Evolutionary conservation across 2,113 vertebrate species (phyloP), one percentile per base, ranked within the genome.

Genomic region (Macrotus californicus): DNA sequence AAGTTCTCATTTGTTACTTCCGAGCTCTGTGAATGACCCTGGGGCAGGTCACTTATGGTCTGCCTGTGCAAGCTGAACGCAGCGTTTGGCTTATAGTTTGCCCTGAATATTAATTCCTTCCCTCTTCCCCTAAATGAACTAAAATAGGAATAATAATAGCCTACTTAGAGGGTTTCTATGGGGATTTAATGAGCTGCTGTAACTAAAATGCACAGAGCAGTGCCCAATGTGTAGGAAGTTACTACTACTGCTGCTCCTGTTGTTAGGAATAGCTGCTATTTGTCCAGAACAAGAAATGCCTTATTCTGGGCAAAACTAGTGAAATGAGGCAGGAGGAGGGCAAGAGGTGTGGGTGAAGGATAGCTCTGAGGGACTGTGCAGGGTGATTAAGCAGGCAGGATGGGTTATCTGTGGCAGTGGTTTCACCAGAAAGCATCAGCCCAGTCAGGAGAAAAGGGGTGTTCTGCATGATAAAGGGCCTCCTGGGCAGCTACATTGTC

Each of bases 401-500:
- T 69, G 69, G 50, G 46, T 95, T 97, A 97, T 97, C 96, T 94
- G 7, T 36, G 31, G 64, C 52, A 5, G 13, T 79, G 61, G 85
- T 89, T 94, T 81, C 52, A 61, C 82, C 12, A 3, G 77, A 73
- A 90, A 93, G 67, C 70, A 26, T 36, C 69, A 52, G 82, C 50
- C 9, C 67, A 59, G 59, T 36, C 48, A 1, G 75, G 61, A 59
- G 73, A 69, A 69, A 70, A 79, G 54, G 70, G 2, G 0, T 95
- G 88, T 94, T 96, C 24, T 83, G 8, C 1, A 0, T 89, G 97
- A 97, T 97, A 97, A 96, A 43, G 34, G 67, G 11, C 67, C 24
- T 22, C 59, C 46, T 41, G 18, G 13, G 46, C 24, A 85, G 18
- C 46, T 15, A 1, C 10, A 5, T 76, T 88, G 48, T 54, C 81